Base-by-base conservation (phyloP, 2,888 invertebrate species). In the Tillus elongatus region DNA sequence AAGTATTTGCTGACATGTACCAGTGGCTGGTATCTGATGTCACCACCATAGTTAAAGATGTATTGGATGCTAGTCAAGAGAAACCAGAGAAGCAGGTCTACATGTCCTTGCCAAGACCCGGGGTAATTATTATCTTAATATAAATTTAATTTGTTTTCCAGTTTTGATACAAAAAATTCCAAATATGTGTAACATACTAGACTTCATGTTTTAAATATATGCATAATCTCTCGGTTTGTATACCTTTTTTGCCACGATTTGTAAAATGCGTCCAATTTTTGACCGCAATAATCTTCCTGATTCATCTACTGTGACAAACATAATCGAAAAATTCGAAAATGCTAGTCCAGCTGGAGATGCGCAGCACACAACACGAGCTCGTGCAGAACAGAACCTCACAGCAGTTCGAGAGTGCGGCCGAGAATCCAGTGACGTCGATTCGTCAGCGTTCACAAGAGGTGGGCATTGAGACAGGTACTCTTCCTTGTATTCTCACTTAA, bases 1-100 rank as follows among this genome's bases (percentile, higher is more conserved):
- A 96, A 69, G 90, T 90, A 47, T 92, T 92, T 62, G 78, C 87
- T 15, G 90, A 91, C 58, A 89, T 91, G 86, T 95, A 93, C 86
- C 88, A 91, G 57, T 87, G 90, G 74, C 73, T 95, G 42, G 82
- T 91, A 52, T 82, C 84, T 13, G 95, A 96, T 63, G 84, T 95
- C n/a, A 84, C 87, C 35, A 75, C 85, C 13, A 77, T 93, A 42
- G 88, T 91, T 24, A 84, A 88, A 60, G 92, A 95, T 60, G 82
- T 95, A 33, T 76, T 88, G 57, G 79, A 92, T 68, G 69, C 82
- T 48, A 77, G 86, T 57, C 73, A 84, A 64, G 68, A 73, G 52
- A 66, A 67, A 45, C 70, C 76, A 36, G 72, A 85, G 57, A 82
- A 84, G 54, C 81, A 83, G 57, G 84, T 84, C 40, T 95, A 95